phyloP scores from a whole-genome alignment of 2,888 invertebrate genomes.

The Suillia variegata region DNA sequence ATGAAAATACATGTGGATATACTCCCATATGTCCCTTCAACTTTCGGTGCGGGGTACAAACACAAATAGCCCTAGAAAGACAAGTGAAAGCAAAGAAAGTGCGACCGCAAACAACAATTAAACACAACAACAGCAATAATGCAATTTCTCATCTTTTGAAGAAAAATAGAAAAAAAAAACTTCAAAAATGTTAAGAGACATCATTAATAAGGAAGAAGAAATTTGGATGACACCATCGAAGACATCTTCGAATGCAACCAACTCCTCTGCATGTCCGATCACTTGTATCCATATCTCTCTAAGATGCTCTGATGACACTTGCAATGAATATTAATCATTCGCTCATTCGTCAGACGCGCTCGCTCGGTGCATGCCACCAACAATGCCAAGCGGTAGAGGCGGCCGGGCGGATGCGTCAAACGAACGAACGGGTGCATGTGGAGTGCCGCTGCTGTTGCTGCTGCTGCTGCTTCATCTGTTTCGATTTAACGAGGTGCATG shows the following conservation, averaged over 20 bases:
- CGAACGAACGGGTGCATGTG: conserved; percentile 25
- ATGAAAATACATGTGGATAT: too few species aligned
- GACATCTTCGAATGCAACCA: conserved; percentile 32
- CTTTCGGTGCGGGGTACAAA: too few species aligned
- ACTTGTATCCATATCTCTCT: conserved; percentile 32
- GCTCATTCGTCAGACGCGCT: conserved; percentile 38
- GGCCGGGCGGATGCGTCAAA: neutral
- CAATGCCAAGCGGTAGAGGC: conserved; percentile 29
- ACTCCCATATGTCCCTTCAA: too few species aligned
- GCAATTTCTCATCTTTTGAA: conserved; percentile 7
- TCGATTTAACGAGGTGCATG: conserved; percentile 11
- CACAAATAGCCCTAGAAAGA: conserved; percentile 26
- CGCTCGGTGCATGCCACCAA: conserved; percentile 39
- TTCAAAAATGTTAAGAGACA: conserved; percentile 32
- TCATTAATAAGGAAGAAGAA: conserved; percentile 49
- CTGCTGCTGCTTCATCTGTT: too few species aligned
- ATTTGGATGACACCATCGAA: conserved; percentile 46
- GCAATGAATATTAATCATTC: conserved; percentile 48
- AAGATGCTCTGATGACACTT: conserved; percentile 19
- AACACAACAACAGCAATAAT: conserved; percentile 19
- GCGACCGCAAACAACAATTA: too few species aligned
- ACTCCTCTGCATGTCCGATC: conserved; percentile 33
- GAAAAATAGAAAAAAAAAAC: conserved; percentile 17
- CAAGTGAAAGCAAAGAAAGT: conserved; percentile 35
- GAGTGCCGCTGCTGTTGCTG: too few species aligned